Base-by-base conservation (phyloP, 1,140 invertebrate species). In the Hylaeus volcanicus region DNA sequence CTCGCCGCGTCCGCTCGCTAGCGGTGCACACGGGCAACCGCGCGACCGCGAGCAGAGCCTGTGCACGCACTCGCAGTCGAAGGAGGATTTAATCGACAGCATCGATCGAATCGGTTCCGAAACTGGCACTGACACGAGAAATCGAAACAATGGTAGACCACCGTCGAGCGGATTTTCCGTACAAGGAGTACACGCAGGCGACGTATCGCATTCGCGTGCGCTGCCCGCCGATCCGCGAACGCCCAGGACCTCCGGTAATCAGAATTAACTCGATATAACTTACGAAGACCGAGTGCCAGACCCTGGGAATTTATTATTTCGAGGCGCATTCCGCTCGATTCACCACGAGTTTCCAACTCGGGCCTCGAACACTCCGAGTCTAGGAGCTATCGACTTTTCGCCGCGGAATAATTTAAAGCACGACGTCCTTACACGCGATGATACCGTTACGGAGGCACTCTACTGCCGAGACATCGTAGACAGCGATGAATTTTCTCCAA, bases 121-220 rank as follows among this genome's bases (percentile, higher is more conserved):
- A 86, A 86, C 26, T 83, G 75, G 69, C 76, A 75, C 64, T 83
- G 85, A 86, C 85, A 71, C 69, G 73, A 86, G 85, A 86, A 70
- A 81, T 71, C 76, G 81, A 86, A 69, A 86, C 85, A 86, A 86
- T 86, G 84, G 84, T 82, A 76, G 85, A 86, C 85, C 85, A 86
- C 85, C 85, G 81, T 76, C 84, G 85, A 83, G 69, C 43, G 76
- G 65, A 56, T 80, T 86, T 80, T 77, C 85, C 84, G 55, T 86
- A 86, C 76, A 86, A 61, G 84, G 85, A 65, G 64, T 37, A 72
- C 58, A 72, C 58, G 61, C 48, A 65, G 68, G 56, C 60, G 60
- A 58, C 70, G 39, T 64, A 53, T 61, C 58, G 72, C 55, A 41
- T 41, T 71, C 53, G 48, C 39, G 56, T 63, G 12, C 37, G 5